Evolutionary conservation across 2,797 vertebrate species (phyloP).

Genomic region (Chiroxiphia lanceolata): DNA sequence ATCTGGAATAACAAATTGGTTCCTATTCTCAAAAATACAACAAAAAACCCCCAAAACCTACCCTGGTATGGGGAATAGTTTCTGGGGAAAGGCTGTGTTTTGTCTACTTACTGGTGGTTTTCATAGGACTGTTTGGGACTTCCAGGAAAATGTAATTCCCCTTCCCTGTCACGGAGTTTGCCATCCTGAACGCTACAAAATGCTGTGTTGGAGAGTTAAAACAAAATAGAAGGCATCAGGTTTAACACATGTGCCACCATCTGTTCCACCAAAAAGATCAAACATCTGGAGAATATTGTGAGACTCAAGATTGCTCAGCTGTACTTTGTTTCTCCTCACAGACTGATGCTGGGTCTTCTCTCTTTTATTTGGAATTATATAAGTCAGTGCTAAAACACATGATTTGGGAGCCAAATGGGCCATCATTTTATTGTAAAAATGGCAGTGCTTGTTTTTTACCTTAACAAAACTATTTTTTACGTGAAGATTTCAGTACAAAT

Average conservation of each 20-base stretch:
- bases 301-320: background rate
- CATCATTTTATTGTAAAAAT: background rate
- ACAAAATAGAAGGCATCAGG: background rate
- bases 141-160: conserved; percentile 79
- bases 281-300: background rate
- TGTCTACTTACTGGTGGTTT: conserved; percentile 80
- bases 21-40: background rate
- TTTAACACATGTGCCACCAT: background rate
- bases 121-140: conserved; percentile 67
- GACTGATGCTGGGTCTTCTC: background rate
- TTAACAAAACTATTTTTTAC: background rate
- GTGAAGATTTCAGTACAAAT: background rate
- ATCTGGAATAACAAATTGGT: conserved; percentile 62
- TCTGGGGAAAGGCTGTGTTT: background rate
- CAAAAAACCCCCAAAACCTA: background rate
- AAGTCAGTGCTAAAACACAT: background rate
- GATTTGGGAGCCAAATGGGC: background rate
- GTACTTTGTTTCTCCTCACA: background rate
- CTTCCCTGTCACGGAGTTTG: conserved; percentile 56
- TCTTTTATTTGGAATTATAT: background rate
- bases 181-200: conserved; percentile 75
- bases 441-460: background rate
- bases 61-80: background rate
- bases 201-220: conserved; percentile 10
- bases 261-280: background rate